Conservation (phyloP, 2,113 vertebrate species). For the Vombatus ursinus region DNA sequence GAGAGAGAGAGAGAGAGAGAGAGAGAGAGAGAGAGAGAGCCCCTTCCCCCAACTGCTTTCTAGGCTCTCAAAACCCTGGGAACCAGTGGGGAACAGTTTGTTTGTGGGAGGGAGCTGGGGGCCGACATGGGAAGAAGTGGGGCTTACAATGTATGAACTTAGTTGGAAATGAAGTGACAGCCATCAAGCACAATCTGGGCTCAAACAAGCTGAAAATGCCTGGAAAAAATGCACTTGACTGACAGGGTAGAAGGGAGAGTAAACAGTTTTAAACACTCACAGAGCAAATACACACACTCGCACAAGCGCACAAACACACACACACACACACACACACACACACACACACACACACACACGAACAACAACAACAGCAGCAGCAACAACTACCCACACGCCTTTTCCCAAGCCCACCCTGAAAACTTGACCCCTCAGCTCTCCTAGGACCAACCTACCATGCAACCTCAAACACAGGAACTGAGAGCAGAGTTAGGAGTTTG, state of each 20-base stretch:
- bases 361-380: background rate
- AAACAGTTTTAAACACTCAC: background rate
- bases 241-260: background rate
- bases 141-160: constrained; percentile 54
- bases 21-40: background rate
- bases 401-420: fast-evolving
- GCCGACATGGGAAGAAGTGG: background rate
- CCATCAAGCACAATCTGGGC: background rate
- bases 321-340: background rate
- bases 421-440: fast-evolving
- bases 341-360: background rate
- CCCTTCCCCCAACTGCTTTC: background rate
- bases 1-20: background rate
- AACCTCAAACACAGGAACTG: background rate
- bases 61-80: constrained; percentile 21
- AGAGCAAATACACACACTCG: background rate
- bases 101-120: background rate
- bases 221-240: background rate
- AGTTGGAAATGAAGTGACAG: constrained; percentile 60
- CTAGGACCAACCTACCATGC: background rate
- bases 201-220: background rate
- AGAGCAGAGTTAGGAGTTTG: background rate
- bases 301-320: background rate
- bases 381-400: background rate
- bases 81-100: constrained; percentile 13